A percentile compares a stretch with the other conserved stretches of the same genome.
Evolutionary conservation across 2,797 vertebrate genomes (phyloP).

Genomic region (Clarias platycephalus): DNA sequence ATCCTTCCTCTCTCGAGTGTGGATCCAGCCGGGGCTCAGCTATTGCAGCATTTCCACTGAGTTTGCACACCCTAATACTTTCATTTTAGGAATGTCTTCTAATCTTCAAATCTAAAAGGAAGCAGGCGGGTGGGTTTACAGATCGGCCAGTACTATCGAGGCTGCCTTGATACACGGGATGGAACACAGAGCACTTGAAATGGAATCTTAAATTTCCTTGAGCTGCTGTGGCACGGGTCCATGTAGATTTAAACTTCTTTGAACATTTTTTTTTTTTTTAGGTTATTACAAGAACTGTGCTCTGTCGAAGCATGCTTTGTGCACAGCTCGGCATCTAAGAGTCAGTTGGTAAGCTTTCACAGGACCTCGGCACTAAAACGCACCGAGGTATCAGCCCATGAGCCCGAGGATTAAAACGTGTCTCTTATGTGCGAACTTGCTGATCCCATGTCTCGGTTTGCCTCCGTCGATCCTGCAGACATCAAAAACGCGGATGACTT

Average conservation of each 20-base stretch:
- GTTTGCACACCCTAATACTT: constrained; percentile 69
- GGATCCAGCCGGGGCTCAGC: constrained; percentile 63
- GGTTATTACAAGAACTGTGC: constrained; percentile 24
- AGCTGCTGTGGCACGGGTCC: constrained; percentile 8
- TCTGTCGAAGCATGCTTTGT: constrained; percentile 16
- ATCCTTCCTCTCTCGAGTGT: constrained; percentile 61
- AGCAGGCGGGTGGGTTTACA: constrained; percentile 57
- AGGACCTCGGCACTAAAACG: constrained; percentile 25
- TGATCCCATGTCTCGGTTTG: background rate
- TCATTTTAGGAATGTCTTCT: constrained; percentile 65
- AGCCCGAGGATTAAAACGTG: constrained; percentile 11
- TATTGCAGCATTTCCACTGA: constrained; percentile 66
- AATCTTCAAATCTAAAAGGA: constrained; percentile 72
- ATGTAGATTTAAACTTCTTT: constrained; percentile 23
- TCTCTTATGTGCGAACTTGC: constrained; percentile 10
- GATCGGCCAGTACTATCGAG: constrained; percentile 61
- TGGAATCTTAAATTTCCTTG: constrained; percentile 9
- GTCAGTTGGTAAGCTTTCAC: constrained; percentile 12
- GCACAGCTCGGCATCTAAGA: background rate
- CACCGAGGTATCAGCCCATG: background rate
- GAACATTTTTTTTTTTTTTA: constrained; percentile 32
- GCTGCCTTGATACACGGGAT: constrained; percentile 29
- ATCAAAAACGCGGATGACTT: constrained; percentile 30
- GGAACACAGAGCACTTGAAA: constrained; percentile 10
- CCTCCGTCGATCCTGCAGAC: constrained; percentile 1